These are phyloP conservation scores for Haliclona indistincta DNA, from an alignment of 37 sponge, comb jelly and placozoan genomes.

Conservation along the genomic window DNA sequence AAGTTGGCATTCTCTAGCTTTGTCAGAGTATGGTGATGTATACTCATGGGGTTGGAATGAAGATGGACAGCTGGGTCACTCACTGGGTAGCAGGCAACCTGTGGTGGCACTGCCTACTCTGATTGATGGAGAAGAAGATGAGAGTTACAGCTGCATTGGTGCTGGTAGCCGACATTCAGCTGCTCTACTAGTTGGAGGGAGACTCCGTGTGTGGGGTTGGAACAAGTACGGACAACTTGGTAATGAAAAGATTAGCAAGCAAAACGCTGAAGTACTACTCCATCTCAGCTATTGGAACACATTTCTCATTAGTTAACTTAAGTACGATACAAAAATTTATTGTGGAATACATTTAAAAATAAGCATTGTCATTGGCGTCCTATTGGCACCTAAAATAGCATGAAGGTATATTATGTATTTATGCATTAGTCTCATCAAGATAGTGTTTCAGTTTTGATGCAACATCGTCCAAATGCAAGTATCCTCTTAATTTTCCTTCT, in stretches of 20 bases:
- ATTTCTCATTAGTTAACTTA: too few species aligned
- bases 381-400: too few species aligned
- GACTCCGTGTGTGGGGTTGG: constrained; percentile 78
- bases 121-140: constrained; percentile 37
- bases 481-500: background rate
- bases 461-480: constrained; percentile 5
- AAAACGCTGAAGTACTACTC: too few species aligned
- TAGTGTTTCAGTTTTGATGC: background rate
- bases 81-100: background rate
- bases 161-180: constrained; percentile 53
- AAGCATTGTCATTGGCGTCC: too few species aligned
- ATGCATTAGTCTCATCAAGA: too few species aligned
- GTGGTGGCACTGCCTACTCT: constrained; percentile 51
- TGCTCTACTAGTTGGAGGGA: constrained; percentile 50
- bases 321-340: too few species aligned
- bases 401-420: too few species aligned
- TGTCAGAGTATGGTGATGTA: constrained; percentile 51
- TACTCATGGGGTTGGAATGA: constrained; percentile 86
- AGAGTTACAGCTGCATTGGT: constrained; percentile 12
- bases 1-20: constrained; percentile 46
- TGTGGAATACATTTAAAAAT: too few species aligned
- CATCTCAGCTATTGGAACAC: too few species aligned
- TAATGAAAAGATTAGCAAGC: too few species aligned
- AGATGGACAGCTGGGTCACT: constrained; percentile 64
- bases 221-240: constrained; percentile 77